Percentiles rank a stretch among this genome's conserved stretches.
phyloP scores from a whole-genome alignment of 1,140 invertebrate genomes.

The Lethrus apterus region DNA sequence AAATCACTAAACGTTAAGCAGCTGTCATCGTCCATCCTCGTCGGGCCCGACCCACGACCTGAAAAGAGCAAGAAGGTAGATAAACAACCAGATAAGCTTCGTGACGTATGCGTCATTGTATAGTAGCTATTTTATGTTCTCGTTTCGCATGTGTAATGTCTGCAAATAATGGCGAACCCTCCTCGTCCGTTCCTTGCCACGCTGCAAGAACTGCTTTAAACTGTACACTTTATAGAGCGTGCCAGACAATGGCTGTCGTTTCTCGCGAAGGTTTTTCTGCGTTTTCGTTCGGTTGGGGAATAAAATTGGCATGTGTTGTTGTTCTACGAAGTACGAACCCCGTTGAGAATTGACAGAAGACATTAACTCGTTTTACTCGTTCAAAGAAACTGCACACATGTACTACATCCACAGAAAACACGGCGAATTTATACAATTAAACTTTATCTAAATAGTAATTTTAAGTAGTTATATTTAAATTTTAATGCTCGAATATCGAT shows the following conservation, averaged over 20 bases:
- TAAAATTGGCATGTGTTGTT: too few species aligned
- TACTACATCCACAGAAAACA: too few species aligned
- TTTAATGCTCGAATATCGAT: too few species aligned
- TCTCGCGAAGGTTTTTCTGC: too few species aligned
- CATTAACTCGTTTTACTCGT: too few species aligned
- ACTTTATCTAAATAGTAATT: too few species aligned
- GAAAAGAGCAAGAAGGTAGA: slow-evolving; percentile 26
- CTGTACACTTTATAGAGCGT: slow-evolving; percentile 35
- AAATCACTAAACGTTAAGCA: slow-evolving; percentile 31
- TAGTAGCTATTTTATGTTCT: slow-evolving; percentile 30
- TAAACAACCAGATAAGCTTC: slow-evolving; percentile 26
- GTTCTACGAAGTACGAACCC: too few species aligned
- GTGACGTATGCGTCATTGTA: slow-evolving; percentile 33
- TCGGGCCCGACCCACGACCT: slow-evolving; percentile 20
- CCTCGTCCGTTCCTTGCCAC: slow-evolving; percentile 22
- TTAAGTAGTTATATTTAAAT: too few species aligned
- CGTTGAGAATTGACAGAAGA: too few species aligned
- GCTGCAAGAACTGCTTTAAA: slow-evolving; percentile 33
- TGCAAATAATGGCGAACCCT: slow-evolving; percentile 36
- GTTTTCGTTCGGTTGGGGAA: too few species aligned
- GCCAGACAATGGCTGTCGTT: slow-evolving; percentile 27
- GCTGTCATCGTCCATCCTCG: slow-evolving; percentile 33
- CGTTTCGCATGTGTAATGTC: slow-evolving; percentile 32
- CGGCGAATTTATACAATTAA: too few species aligned
- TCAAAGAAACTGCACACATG: too few species aligned